Evolutionary conservation across 2,113 vertebrate genomes (phyloP), one percentile per base, ranked within the genome.

Genomic region (Struthio camelus): DNA sequence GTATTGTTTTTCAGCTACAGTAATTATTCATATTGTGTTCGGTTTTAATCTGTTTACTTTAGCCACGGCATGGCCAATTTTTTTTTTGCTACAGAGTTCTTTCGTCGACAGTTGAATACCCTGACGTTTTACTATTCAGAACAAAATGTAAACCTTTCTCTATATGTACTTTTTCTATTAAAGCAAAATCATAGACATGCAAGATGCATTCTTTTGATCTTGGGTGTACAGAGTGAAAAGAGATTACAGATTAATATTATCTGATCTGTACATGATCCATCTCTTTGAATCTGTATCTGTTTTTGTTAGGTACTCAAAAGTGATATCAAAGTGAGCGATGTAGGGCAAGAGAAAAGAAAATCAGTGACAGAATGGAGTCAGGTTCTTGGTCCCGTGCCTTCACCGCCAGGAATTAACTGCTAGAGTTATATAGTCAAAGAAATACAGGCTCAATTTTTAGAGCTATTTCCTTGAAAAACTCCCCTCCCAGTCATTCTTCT

Each of bases 301-400:
- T 70, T 81, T 71, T 23, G n/a, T 28, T 36, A 71, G 38, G 67
- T 44, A 34, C 64, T 80, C 51, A 4, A 15, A 73, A 67, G 53
- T 3, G 34, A 50, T 27, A 2, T 0, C 24, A 14, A 40, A 77
- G n/a, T 34, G 22, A n/a, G 4, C 42, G 81, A 56, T 73, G 18
- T 1, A 38, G 73, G 72, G 11, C 32, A 54, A 76, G 67, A 40
- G 65, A 18, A 28, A 28, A 53, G 34, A 72, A 76, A 70, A 70
- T 32, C 36, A 51, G 0, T 0, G 0, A 58, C 25, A 61, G 38
- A 71, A n/a, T 1, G 6, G 25, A 38, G 19, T 61, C 17, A 14
- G 58, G 22, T 70, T 51, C 3, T 42, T 87, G 40, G 69, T 73
- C 36, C n/a, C 85, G 11, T 17, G 10, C 22, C 36, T 13, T 50